Conservation (phyloP, 2,797 vertebrate genomes). For the Novumbra hubbsi region DNA sequence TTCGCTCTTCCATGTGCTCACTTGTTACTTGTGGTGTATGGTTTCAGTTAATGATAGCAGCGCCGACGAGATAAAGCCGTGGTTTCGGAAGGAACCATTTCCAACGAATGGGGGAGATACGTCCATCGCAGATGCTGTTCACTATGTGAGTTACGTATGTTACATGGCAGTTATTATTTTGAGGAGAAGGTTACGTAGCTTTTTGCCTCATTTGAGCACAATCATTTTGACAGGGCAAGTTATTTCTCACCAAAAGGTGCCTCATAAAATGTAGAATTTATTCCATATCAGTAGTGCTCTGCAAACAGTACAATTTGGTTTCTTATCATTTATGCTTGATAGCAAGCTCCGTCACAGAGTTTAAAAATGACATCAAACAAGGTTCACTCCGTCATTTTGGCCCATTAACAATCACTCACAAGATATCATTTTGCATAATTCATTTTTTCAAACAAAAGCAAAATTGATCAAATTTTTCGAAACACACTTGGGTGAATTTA, state of each 20-base stretch:
- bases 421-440: conserved; percentile 17
- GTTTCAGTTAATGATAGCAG: conserved; percentile 6
- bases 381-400: no score
- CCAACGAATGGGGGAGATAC: conserved; percentile 17
- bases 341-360: neutral
- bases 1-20: conserved; percentile 7
- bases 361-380: neutral
- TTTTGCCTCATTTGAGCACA: neutral
- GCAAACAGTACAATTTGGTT: neutral
- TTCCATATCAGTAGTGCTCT: neutral
- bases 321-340: neutral
- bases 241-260: neutral
- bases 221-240: neutral
- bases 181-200: neutral
- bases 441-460: conserved; percentile 27
- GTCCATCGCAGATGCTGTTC: neutral
- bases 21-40: neutral
- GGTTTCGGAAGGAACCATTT: conserved; percentile 32
- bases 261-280: neutral
- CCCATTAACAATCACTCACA: neutral
- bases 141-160: neutral
- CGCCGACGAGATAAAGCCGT: conserved; percentile 8
- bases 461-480: conserved; percentile 26
- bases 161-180: neutral
- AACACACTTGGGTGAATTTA: conserved; percentile 10